These are phyloP conservation scores for Galagoides demidoff DNA, from an alignment of 2,797 vertebrate species.

Conservation along the genomic window DNA sequence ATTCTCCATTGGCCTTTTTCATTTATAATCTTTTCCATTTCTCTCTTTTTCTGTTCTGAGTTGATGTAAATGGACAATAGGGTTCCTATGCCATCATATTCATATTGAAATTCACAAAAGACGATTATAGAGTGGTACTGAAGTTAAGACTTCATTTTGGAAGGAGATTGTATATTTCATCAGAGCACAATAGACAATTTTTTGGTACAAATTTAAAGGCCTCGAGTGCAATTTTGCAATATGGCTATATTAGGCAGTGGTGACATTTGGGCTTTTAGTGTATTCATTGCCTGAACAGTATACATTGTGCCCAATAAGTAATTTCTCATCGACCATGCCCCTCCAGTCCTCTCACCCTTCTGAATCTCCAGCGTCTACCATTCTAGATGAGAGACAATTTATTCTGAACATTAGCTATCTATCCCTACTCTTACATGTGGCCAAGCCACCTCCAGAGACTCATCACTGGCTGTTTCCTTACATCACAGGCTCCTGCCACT, in stretches of 20 bases:
- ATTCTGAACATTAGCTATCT: background rate
- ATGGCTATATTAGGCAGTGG: background rate
- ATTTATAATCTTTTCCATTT: constrained; percentile 53
- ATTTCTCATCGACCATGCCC: background rate
- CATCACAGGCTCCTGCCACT: background rate
- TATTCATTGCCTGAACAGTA: background rate
- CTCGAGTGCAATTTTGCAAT: background rate
- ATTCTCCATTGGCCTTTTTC: constrained; percentile 25
- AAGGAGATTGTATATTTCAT: background rate
- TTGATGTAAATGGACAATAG: background rate
- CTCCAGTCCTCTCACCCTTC: background rate
- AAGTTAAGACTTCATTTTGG: background rate
- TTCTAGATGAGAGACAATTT: background rate
- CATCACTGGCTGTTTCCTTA: background rate
- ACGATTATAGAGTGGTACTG: background rate
- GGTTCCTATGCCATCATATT: background rate
- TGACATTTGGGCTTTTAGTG: background rate
- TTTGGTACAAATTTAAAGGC: background rate
- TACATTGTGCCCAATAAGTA: background rate
- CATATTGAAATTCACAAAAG: background rate
- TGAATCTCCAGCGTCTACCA: background rate
- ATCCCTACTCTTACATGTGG: background rate
- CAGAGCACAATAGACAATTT: background rate
- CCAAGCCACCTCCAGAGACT: background rate
- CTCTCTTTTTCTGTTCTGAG: background rate